Base-by-base conservation (phyloP, 2,888 invertebrate species). In the Imbricaverruca yamaguchii region DNA sequence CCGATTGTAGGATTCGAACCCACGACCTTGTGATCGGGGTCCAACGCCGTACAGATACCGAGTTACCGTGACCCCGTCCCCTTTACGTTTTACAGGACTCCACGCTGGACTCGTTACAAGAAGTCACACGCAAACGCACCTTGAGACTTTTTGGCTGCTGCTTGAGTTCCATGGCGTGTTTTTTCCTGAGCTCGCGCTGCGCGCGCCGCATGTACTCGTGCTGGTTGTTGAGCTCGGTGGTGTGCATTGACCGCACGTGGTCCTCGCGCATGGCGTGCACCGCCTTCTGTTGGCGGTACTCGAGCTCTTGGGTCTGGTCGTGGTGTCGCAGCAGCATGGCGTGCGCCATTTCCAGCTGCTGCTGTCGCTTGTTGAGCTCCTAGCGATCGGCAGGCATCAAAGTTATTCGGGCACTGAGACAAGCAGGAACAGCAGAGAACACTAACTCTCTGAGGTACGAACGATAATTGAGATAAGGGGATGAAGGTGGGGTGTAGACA, bases 121-220 rank as follows among this genome's bases (percentile, higher is more conserved):
- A 39, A 4, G 39, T 4, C 39, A 39, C 39, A 56, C 9, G 61
- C 59, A 77, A 77, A 0, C 80, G 63, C 88, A 96, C 96, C 91
- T 97, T 97, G 85, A 99, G 92, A 89, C 98, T 97, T 89, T 98
- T 97, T 82, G 99, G 99, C 89, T 98, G 98, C 87, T 98, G 98
- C 87, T 98, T 96, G 85, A 97, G 91, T 89, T 99, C 97, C 85
- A 97, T 89, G 82, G 97, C 96, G 88, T 99, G 99, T 86, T 97
- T 97, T 89, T 98, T 98, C 85, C 94, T 90, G 86, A 99, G 90
- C 87, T 99, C 98, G 84, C 95, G 92, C 87, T 97, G 95, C 18
- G 96, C 93, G 83, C 97, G 91, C 86, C 93, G 92, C 92, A 97
- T 98, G 88, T 99, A 99, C 87, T 98, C 97, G 85, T 94, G 92